Percentiles rank a stretch among this genome's conserved stretches.
phyloP scores from a whole-genome alignment of 35 echinoderm and acorn worm genomes.

The Hemicentrotus pulcherrimus region DNA sequence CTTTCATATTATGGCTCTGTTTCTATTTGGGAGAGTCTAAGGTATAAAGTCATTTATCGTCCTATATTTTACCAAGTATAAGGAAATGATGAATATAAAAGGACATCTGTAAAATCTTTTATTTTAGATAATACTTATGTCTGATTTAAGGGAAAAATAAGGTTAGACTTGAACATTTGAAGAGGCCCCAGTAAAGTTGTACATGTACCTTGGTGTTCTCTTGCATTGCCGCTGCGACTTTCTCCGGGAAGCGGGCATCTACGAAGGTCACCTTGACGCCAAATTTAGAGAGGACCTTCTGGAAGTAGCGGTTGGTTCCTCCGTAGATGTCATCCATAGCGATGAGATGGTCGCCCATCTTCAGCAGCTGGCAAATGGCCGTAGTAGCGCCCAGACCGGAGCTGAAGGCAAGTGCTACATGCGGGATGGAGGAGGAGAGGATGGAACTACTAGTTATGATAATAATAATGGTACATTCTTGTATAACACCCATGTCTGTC shows the following conservation, averaged over 20 bases:
- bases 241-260: constrained; percentile 65
- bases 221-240: constrained; percentile 67
- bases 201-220: constrained; percentile 76
- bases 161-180: too few species aligned
- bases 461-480: too few species aligned
- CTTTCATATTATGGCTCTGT: too few species aligned
- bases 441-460: not conserved
- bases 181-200: too few species aligned
- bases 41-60: too few species aligned
- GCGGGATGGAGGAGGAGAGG: not conserved
- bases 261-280: constrained; percentile 71
- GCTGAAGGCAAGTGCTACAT: constrained; percentile 69
- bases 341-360: constrained; percentile 81
- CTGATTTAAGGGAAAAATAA: too few species aligned
- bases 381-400: constrained; percentile 86
- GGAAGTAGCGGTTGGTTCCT: constrained; percentile 86
- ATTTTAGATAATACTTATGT: too few species aligned
- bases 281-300: constrained; percentile 68
- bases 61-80: too few species aligned
- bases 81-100: too few species aligned
- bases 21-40: too few species aligned
- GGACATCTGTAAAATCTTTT: too few species aligned
- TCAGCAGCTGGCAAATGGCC: constrained; percentile 78
- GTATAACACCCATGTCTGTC: too few species aligned
- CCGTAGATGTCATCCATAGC: constrained; percentile 96